Percentiles rank a stretch among this genome's conserved stretches.
phyloP scores from a whole-genome alignment of 2,888 invertebrate species.

The Hipparchia semele region DNA sequence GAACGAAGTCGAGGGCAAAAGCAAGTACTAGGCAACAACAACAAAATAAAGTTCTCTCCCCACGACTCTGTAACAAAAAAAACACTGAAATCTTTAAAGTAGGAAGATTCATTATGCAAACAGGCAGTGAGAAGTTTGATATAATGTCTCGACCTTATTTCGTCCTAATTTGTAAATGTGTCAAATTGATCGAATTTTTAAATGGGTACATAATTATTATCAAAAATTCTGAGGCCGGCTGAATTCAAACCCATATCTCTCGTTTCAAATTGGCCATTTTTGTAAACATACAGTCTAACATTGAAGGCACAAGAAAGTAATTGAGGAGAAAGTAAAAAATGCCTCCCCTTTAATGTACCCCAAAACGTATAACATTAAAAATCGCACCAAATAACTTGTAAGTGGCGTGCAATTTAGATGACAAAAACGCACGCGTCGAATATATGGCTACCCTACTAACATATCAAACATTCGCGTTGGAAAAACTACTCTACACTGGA shows the following conservation, averaged over 20 bases:
- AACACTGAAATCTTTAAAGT: too few relatives aligned
- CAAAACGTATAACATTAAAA: slow-evolving; percentile 30
- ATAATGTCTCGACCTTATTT: too few relatives aligned
- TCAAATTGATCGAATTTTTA: too few relatives aligned
- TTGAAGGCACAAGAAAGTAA: slow-evolving; percentile 1
- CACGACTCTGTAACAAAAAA: too few relatives aligned
- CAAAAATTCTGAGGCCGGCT: too few relatives aligned
- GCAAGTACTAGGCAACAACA: too few relatives aligned
- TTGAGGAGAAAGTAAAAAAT: slow-evolving; percentile 9
- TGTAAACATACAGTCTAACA: background rate
- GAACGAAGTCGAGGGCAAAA: too few relatives aligned
- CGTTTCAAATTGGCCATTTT: background rate
- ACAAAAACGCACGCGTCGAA: slow-evolving; percentile 39
- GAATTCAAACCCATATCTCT: too few relatives aligned
- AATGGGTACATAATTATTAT: too few relatives aligned
- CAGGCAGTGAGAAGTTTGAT: too few relatives aligned
- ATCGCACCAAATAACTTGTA: slow-evolving; percentile 36
- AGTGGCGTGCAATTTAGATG: slow-evolving; percentile 42
- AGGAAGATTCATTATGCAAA: too few relatives aligned
- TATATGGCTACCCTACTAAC: slow-evolving; percentile 36
- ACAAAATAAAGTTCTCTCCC: too few relatives aligned
- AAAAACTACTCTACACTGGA: slow-evolving; percentile 17
- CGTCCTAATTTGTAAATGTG: background rate
- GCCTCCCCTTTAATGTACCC: slow-evolving; percentile 15
- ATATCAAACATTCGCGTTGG: background rate